phyloP scores from a whole-genome alignment of 2,888 invertebrate genomes.

The Lasioglossum villosulum region DNA sequence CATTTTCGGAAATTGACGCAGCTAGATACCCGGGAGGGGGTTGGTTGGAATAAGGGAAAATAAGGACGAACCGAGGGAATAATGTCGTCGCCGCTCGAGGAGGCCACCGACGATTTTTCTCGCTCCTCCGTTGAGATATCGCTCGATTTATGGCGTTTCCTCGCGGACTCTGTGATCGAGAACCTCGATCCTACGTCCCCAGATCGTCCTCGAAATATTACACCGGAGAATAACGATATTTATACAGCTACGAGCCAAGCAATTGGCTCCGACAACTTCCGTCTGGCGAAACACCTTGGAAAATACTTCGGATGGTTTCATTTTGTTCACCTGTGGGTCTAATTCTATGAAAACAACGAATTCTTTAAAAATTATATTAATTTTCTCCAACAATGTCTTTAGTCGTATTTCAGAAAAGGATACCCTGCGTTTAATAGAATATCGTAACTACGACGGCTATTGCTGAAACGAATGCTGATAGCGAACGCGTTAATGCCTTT shows the following conservation, averaged over 20 bases:
- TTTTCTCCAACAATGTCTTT: no score
- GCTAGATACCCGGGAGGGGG: slow-evolving; percentile 18
- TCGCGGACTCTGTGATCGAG: background rate
- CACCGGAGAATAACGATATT: slow-evolving; percentile 2
- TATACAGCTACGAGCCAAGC: background rate
- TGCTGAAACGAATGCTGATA: background rate
- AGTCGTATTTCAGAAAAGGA: no score
- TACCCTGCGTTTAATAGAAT: background rate
- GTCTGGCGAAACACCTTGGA: background rate
- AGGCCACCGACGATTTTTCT: slow-evolving; percentile 31
- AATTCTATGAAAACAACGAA: background rate
- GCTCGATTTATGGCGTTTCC: slow-evolving; percentile 27
- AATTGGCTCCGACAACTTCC: background rate
- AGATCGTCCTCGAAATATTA: background rate
- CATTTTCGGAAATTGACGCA: slow-evolving; percentile 52
- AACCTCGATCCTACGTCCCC: background rate
- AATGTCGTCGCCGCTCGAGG: slow-evolving; percentile 17
- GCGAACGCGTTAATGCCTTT: background rate
- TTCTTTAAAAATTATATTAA: background rate
- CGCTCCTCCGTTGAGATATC: slow-evolving; percentile 25
- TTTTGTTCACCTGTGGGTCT: background rate
- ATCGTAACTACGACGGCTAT: background rate
- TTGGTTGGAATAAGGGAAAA: slow-evolving; percentile 24
- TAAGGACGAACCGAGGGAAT: slow-evolving; percentile 13
- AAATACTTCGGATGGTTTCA: background rate